Conservation (phyloP, 92 coral and sea anemone species). For the Blastomussa wellsi region DNA sequence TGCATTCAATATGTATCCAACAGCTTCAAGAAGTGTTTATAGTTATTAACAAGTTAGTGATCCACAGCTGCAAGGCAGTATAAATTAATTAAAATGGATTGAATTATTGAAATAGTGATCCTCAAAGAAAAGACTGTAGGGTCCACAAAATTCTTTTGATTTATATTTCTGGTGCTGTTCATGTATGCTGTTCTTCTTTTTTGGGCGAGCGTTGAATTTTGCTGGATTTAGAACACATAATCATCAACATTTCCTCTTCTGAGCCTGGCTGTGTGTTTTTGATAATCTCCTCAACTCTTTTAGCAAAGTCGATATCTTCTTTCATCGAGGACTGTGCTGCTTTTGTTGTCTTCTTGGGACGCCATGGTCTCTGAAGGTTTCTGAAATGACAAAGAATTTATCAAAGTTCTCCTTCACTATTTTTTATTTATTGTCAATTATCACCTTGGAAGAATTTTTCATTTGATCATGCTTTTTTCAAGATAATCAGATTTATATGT, state of each 20-base stretch:
- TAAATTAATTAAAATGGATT: no score
- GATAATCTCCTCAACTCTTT: slow-evolving; percentile 88
- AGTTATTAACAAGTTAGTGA: neutral
- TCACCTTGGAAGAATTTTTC: neutral
- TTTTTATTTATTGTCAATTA: neutral
- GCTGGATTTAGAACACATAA: slow-evolving; percentile 55
- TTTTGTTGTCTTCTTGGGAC: slow-evolving; percentile 63
- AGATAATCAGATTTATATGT: no score
- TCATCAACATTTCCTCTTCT: slow-evolving; percentile 66
- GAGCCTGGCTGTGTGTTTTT: slow-evolving; percentile 84
- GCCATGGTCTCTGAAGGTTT: slow-evolving; percentile 81
- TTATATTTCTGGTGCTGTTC: no score
- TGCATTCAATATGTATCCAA: neutral
- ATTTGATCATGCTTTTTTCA: neutral
- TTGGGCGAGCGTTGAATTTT: slow-evolving; percentile 66
- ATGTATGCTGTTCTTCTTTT: neutral
- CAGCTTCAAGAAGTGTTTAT: neutral
- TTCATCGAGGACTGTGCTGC: slow-evolving; percentile 42
- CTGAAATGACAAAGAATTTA: slow-evolving; percentile 34
- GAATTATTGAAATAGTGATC: no score
- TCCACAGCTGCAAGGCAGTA: no score
- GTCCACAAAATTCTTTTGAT: no score
- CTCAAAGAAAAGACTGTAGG: no score
- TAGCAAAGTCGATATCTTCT: slow-evolving; percentile 86
- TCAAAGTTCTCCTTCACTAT: neutral